A percentile compares a stretch with the other conserved stretches of the same genome.
phyloP scores from a whole-genome alignment of 2,888 invertebrate species.

The Athripsodes cinereus region DNA sequence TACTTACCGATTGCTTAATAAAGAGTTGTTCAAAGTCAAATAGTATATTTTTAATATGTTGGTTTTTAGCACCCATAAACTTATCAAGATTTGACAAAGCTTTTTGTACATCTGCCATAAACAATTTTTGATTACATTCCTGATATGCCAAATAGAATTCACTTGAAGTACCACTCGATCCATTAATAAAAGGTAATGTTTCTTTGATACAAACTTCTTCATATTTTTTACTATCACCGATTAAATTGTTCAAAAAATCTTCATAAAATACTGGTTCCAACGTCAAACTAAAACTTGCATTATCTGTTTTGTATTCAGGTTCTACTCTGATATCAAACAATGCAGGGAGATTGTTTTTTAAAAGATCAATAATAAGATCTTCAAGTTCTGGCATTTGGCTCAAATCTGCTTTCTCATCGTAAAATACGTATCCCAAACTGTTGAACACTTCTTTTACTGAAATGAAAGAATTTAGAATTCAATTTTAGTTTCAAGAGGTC shows the following conservation, averaged over 20 bases:
- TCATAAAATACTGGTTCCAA: conserved; percentile 8
- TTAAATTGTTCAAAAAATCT: neutral
- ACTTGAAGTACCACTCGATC: neutral
- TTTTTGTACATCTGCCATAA: neutral
- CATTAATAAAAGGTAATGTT: neutral
- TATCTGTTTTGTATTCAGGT: conserved; percentile 5
- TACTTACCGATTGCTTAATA: neutral
- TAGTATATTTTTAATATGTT: neutral
- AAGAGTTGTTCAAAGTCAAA: neutral
- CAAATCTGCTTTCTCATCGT: neutral
- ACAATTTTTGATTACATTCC: neutral
- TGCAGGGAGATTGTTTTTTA: conserved; percentile 10
- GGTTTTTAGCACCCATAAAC: neutral
- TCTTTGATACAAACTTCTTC: conserved; percentile 6
- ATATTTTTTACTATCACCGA: neutral
- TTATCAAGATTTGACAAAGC: neutral
- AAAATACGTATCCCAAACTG: neutral
- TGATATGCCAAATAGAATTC: neutral
- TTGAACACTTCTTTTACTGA: neutral
- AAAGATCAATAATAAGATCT: neutral
- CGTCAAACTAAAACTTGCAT: conserved; percentile 2
- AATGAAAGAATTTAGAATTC: too few relatives aligned
- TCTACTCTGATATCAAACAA: conserved; percentile 17
- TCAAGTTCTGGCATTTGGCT: neutral
- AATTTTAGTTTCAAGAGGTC: too few relatives aligned